Base-by-base conservation (phyloP, 2,113 vertebrate species). In the Pangasianodon gigas region DNA sequence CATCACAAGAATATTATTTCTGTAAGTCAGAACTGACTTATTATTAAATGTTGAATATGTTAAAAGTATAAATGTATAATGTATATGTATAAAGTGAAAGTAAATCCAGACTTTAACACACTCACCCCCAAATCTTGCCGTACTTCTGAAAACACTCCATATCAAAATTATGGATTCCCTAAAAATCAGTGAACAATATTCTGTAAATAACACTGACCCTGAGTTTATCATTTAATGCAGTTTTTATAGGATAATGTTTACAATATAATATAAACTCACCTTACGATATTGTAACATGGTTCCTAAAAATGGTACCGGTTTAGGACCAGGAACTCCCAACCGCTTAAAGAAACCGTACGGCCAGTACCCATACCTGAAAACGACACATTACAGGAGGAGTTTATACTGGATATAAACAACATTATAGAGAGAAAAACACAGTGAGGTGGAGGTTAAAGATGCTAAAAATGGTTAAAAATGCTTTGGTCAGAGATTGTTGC, bases 121-220 rank as follows among this genome's bases (percentile, higher is more conserved):
- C 96, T 96, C 89, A 96, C 95, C 94, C 95, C 95, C 95, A 96
- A 44, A 95, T 88, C 90, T 90, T 95, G 11, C 96, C 96, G 2
- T 96, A 96, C 83, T 95, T 96, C 86, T 95, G 90, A 87, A 93
- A 95, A 93, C 95, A 96, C 16, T 85, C 88, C 90, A 87, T 26
- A 90, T 96, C 96, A 87, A 95, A 97, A 2, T 67, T 1, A 21
- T 41, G 4, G 32, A 96, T 0, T 11, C 95, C 95, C 96, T 96
- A 44, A 88, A 75, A 84, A 88, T 19, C 48, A 80, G 74, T 26
- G 19, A 46, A 14, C 24, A 13, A 80, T 29, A 51, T 14, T n/a
- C 1, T 48, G 77, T 74, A 74, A 44, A 41, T 74, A 74, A n/a
- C 29, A 29, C n/a, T 26, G 7, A 74, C 37, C 21, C 71, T 21